A percentile compares a stretch with the other conserved stretches of the same genome.
Conservation (phyloP, 2,888 invertebrate species). For the Nemurella pictetii region DNA sequence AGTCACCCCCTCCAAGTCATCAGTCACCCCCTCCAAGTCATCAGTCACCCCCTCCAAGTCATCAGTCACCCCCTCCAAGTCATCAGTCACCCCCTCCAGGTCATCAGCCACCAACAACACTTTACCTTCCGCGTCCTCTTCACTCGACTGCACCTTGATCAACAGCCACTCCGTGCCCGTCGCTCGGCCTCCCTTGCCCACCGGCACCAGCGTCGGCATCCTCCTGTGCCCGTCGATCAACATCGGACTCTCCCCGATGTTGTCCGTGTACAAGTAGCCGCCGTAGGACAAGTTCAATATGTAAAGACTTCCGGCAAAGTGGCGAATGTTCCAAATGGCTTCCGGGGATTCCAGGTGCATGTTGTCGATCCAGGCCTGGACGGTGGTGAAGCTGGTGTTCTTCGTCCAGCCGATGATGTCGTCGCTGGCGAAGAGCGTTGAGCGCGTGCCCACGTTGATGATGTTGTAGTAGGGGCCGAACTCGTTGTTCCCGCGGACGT, state of each 20-base stretch:
- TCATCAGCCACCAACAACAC: background rate
- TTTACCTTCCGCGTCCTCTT: too few species aligned
- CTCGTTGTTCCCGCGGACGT: background rate
- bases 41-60: background rate
- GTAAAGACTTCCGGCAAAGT: background rate
- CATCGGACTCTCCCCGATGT: background rate
- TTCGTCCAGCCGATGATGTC: background rate
- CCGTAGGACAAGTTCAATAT: background rate
- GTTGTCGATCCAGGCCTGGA: background rate
- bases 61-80: too few species aligned
- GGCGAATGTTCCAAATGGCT: background rate
- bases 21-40: background rate
- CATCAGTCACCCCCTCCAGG: too few species aligned
- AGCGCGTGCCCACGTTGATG: background rate
- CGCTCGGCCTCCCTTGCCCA: background rate
- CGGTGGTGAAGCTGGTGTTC: background rate
- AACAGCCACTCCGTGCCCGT: background rate
- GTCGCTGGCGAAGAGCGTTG: background rate
- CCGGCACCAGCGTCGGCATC: background rate
- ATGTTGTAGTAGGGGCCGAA: background rate
- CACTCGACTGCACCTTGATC: too few species aligned
- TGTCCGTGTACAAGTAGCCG: background rate
- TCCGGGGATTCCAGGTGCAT: background rate
- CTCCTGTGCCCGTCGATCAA: background rate
- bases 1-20: too few species aligned